Evolutionary conservation across 2,888 invertebrate species (phyloP).

Genomic region (Acanthoscelides obtectus): DNA sequence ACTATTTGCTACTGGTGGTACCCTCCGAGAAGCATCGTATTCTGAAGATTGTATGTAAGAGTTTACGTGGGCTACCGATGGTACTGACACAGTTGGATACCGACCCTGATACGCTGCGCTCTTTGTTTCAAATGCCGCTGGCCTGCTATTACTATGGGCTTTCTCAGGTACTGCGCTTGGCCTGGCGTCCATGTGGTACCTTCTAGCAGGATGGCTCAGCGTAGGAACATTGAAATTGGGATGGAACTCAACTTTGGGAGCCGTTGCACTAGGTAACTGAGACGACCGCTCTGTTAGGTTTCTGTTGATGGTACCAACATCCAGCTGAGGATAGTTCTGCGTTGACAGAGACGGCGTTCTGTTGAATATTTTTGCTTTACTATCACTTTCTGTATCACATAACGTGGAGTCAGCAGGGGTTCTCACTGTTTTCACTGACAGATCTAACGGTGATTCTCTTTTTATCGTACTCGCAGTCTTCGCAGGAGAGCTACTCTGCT

Average conservation of each 20-base stretch:
- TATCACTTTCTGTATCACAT: slow-evolving; percentile 57
- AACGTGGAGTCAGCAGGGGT: slow-evolving; percentile 86
- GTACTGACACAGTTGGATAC: slow-evolving; percentile 26
- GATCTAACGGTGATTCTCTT: slow-evolving; percentile 76
- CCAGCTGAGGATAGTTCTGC: slow-evolving; percentile 35
- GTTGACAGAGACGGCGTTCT: slow-evolving; percentile 38
- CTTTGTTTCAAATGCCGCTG: slow-evolving; percentile 15
- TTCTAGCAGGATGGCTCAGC: slow-evolving; percentile 18
- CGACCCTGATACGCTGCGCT: slow-evolving; percentile 35
- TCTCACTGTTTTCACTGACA: slow-evolving; percentile 84
- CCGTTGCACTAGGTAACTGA: slow-evolving; percentile 44
- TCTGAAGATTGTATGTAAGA: slow-evolving; percentile 28
- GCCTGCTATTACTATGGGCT: slow-evolving; percentile 18
- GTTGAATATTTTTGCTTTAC: slow-evolving; percentile 27
- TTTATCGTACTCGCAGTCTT: slow-evolving; percentile 43
- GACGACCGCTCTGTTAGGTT: slow-evolving; percentile 33
- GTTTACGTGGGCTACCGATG: slow-evolving; percentile 30
- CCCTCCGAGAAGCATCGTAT: not conserved
- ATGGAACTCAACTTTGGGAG: slow-evolving; percentile 74
- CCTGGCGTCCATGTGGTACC: slow-evolving; percentile 12
- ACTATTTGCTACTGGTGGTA: not conserved
- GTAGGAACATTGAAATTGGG: slow-evolving; percentile 62
- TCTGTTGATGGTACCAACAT: slow-evolving; percentile 35
- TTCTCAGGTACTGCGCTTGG: slow-evolving; percentile 15
- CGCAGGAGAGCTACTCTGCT: slow-evolving; percentile 14